Conservation (phyloP, 2,797 vertebrate genomes). For the Anomalospiza imberbis region DNA sequence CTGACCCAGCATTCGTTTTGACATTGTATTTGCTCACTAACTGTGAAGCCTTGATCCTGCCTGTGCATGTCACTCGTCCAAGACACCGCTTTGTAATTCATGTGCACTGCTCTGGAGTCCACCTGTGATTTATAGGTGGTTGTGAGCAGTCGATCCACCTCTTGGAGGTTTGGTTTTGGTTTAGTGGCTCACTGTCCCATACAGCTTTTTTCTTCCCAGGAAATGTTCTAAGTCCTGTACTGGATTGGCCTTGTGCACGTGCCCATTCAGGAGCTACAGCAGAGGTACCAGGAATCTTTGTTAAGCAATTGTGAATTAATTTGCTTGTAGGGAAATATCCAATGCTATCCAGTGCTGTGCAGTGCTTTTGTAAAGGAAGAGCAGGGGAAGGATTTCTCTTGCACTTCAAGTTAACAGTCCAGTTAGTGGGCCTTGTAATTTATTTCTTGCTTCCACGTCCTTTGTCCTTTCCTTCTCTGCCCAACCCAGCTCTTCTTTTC, state of each 20-base stretch:
- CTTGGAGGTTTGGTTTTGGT: background rate
- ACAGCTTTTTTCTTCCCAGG: background rate
- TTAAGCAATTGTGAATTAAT: background rate
- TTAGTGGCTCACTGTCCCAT: background rate
- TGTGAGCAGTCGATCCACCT: background rate
- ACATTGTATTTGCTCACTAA: background rate
- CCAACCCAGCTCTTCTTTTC: background rate
- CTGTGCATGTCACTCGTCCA: background rate
- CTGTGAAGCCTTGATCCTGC: background rate
- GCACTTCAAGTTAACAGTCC: background rate
- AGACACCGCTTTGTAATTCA: background rate
- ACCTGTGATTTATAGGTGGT: fast-evolving
- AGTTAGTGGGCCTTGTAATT: background rate
- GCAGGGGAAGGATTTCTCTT: background rate
- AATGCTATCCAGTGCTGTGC: background rate
- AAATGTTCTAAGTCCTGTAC: background rate
- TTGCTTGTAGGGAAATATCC: background rate
- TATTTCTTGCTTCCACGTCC: background rate
- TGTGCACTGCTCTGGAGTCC: background rate
- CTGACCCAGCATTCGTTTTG: background rate
- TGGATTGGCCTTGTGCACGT: background rate
- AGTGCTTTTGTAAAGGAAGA: background rate
- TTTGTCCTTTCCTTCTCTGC: background rate
- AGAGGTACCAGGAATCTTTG: background rate
- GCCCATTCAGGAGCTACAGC: background rate